These are phyloP conservation scores for Molossus molossus DNA, from an alignment of 2,797 vertebrate genomes.

Conservation along the genomic window DNA sequence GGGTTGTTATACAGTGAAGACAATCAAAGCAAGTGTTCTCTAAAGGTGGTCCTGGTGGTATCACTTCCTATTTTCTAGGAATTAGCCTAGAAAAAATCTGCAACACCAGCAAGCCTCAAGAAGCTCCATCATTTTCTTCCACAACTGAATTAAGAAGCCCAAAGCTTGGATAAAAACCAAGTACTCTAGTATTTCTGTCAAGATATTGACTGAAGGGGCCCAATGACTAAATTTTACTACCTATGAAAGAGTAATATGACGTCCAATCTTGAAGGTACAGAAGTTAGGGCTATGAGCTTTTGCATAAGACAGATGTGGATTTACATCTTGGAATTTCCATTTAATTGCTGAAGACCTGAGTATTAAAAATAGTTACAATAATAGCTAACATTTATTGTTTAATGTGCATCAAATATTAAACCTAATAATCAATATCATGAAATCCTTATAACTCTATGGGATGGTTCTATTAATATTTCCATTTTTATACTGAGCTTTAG, in stretches of 20 bases:
- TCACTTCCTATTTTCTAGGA: background rate
- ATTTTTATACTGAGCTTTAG: background rate
- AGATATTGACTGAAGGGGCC: conserved; percentile 10
- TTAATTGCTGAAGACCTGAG: conserved; percentile 15
- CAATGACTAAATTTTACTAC: background rate
- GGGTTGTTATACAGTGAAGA: background rate
- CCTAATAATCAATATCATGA: background rate
- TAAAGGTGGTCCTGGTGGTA: background rate
- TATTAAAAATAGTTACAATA: conserved; percentile 7
- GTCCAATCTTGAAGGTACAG: background rate
- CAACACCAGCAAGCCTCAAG: conserved; percentile 7
- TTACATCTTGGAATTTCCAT: background rate
- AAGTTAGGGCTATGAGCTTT: background rate
- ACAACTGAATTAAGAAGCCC: background rate
- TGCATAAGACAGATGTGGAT: background rate
- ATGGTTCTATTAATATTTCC: background rate
- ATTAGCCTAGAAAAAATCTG: background rate
- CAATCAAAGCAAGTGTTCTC: background rate
- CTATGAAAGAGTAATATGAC: background rate
- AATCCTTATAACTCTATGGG: background rate
- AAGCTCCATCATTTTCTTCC: background rate
- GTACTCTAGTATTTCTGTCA: background rate
- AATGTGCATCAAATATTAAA: background rate
- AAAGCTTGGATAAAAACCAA: conserved; percentile 25
- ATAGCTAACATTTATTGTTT: conserved; percentile 26